These are phyloP conservation scores for Vidua macroura DNA, from an alignment of 2,113 vertebrate species.

Conservation along the genomic window DNA sequence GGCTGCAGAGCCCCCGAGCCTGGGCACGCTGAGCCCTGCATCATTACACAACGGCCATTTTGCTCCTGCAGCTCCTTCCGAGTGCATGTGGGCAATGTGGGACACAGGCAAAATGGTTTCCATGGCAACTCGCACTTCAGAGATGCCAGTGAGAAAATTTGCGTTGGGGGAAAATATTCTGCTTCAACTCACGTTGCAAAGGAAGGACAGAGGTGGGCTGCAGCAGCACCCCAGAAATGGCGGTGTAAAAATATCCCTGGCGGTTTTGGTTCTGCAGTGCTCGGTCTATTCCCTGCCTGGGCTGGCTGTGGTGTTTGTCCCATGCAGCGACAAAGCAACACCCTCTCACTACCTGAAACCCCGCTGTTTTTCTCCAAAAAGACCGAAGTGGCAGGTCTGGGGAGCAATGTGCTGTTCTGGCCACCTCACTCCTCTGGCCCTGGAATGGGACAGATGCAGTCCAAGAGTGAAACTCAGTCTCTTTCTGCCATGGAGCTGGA, in stretches of 20 bases:
- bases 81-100: conserved; percentile 57
- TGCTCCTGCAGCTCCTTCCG: conserved; percentile 20
- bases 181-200: not conserved
- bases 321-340: not conserved
- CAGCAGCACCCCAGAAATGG: not conserved
- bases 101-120: conserved; percentile 63
- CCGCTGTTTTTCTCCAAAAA: not conserved
- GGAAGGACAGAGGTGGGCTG: conserved; percentile 12
- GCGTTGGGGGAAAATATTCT: conserved; percentile 17
- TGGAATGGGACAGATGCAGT: accelerated
- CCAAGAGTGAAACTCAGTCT: not conserved
- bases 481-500: not conserved
- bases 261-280: not conserved
- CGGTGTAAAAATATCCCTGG: not conserved
- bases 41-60: conserved; percentile 53
- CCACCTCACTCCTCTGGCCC: not conserved
- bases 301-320: not conserved
- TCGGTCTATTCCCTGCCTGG: not conserved
- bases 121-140: conserved; percentile 62
- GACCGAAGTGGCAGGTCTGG: not conserved
- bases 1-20: not conserved
- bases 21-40: accelerated
- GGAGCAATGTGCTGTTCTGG: not conserved
- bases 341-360: not conserved
- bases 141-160: conserved; percentile 60